phyloP scores from a whole-genome alignment of 2,113 vertebrate species.

The Mungos mungo region DNA sequence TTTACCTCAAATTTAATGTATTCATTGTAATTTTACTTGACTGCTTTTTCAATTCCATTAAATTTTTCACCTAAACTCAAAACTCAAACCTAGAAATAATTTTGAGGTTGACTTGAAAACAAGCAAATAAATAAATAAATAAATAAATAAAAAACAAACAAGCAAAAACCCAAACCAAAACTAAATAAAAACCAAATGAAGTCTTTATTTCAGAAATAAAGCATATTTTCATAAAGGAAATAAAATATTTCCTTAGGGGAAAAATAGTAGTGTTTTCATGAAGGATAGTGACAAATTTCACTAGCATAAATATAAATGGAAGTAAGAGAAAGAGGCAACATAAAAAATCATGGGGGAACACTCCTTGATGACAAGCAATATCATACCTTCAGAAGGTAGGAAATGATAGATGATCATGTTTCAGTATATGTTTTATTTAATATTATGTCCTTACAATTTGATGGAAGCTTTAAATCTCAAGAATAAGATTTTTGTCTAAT shows the following conservation, averaged over 20 bases:
- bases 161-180: background rate
- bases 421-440: background rate
- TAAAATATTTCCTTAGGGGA: background rate
- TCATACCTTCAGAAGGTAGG: background rate
- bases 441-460: background rate
- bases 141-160: too few species aligned
- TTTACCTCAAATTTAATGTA: slow-evolving; percentile 6
- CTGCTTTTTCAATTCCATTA: slow-evolving; percentile 20
- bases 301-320: background rate
- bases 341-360: background rate
- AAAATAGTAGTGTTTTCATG: background rate
- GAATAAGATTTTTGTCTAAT: background rate
- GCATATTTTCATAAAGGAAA: background rate
- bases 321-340: background rate
- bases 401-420: background rate
- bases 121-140: slow-evolving; percentile 12
- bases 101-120: background rate
- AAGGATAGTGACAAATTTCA: background rate
- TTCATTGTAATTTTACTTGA: slow-evolving; percentile 16
- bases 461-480: background rate
- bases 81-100: background rate
- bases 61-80: slow-evolving; percentile 47
- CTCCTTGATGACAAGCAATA: background rate
- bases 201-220: background rate
- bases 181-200: background rate